Evolutionary conservation across 2,113 vertebrate species (phyloP), one percentile per base, ranked within the genome.

Genomic region (Phalacrocorax brasilianus): DNA sequence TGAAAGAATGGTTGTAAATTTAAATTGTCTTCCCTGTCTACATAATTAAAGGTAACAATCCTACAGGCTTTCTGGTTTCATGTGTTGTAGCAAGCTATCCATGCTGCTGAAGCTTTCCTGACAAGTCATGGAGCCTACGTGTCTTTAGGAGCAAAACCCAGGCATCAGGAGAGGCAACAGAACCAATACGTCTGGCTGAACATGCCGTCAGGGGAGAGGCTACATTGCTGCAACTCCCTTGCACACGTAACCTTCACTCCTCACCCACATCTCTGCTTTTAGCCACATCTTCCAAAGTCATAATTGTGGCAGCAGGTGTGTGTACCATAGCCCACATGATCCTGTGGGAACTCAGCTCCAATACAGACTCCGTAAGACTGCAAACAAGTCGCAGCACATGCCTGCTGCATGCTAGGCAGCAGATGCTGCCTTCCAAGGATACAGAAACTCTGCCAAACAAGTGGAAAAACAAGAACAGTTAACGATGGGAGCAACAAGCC

Each of bases 301-400:
- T 17, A 44, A 13, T 4, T 21, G 19, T 4, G 0, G 56, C 32
- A 27, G 74, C 5, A 45, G 32, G 10, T 45, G 53, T 21, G 40
- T 3, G 3, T 24, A 33, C 19, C 45, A 32, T 0, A 45, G 63
- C 26, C 55, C 1, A 2, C 18, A 2, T 5, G 5, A 4, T 18
- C 20, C 12, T 4, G 19, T 9, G 33, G 16, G 33, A 89, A n/a
- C 45, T 11, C 14, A 19, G n/a, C 63, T 68, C 35, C 8, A 23
- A 52, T 26, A 15, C 32, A 50, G 32, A 83, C 42, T 82, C 35
- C 3, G 0, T 14, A 9, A 14, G 26, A 20, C 45, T 58, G 28
- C 55, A 62, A 50, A 35, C 10, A 45, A 76, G 23, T 35, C 45
- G 50, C 17, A 83, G 62, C 44, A 68, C 0, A 1, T 0, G 0